These are phyloP conservation scores for Miniopterus natalensis DNA, from an alignment of 2,113 vertebrate genomes.

Conservation along the genomic window DNA sequence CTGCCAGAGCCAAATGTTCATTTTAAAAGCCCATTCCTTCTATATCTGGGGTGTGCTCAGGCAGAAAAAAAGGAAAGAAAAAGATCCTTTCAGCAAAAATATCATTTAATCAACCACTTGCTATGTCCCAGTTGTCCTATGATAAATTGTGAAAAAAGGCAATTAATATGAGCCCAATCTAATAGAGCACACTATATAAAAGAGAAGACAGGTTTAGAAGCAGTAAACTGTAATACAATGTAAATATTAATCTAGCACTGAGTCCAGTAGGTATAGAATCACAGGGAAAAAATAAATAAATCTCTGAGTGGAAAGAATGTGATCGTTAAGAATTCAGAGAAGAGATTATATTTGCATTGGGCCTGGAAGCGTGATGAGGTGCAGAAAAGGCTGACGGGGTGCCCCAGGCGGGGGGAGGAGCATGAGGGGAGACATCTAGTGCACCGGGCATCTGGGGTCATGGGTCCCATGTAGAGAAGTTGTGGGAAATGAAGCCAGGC, in stretches of 20 bases:
- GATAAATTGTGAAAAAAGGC: neutral
- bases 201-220: neutral
- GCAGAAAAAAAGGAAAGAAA: neutral
- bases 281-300: neutral
- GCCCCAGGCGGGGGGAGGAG: neutral
- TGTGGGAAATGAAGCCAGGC: neutral
- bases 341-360: neutral
- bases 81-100: neutral
- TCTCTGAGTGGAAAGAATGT: neutral
- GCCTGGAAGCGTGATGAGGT: neutral
- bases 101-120: neutral
- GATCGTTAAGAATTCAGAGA: neutral
- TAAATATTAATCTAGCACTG: neutral
- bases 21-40: neutral
- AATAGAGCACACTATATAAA: neutral
- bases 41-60: neutral
- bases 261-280: neutral
- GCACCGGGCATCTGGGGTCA: neutral
- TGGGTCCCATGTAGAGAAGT: neutral
- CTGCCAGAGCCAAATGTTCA: neutral
- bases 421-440: neutral
- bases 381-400: neutral
- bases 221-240: neutral
- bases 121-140: neutral
- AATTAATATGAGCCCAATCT: neutral